phyloP scores from a whole-genome alignment of 2,797 vertebrate species.

The Megaceryle alcyon region DNA sequence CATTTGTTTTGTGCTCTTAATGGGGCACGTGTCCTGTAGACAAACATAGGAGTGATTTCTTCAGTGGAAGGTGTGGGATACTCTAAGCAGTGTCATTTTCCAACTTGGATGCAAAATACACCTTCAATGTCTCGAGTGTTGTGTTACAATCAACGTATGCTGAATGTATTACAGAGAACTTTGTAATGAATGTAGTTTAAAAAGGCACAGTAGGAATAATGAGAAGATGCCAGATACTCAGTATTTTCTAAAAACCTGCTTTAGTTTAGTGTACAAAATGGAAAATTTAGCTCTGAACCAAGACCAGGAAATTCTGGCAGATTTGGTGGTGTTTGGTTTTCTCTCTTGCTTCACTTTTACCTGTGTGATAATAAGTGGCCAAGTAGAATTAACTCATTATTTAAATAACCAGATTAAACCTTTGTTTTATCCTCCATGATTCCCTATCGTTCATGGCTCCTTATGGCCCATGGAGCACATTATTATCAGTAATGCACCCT shows the following conservation, averaged over 20 bases:
- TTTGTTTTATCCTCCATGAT: not conserved
- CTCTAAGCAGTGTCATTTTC: not conserved
- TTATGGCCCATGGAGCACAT: not conserved
- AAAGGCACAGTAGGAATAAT: not conserved
- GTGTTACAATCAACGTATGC: rapidly evolving
- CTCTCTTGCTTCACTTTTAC: not conserved
- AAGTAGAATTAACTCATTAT: not conserved
- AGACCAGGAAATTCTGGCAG: not conserved
- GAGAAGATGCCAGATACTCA: not conserved
- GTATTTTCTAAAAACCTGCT: not conserved
- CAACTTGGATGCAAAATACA: not conserved
- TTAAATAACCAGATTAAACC: not conserved
- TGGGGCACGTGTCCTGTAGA: not conserved
- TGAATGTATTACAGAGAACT: not conserved
- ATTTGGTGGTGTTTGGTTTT: not conserved
- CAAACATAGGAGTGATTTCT: not conserved
- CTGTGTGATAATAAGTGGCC: not conserved
- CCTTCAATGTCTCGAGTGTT: not conserved
- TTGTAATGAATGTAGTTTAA: not conserved
- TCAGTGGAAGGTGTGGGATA: not conserved
- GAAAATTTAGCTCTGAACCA: not conserved
- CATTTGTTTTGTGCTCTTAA: not conserved
- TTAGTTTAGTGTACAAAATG: not conserved
- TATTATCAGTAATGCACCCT: not conserved
- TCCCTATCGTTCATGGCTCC: not conserved